Conservation (phyloP, 2,888 invertebrate species). For the Baronia brevicornis region DNA sequence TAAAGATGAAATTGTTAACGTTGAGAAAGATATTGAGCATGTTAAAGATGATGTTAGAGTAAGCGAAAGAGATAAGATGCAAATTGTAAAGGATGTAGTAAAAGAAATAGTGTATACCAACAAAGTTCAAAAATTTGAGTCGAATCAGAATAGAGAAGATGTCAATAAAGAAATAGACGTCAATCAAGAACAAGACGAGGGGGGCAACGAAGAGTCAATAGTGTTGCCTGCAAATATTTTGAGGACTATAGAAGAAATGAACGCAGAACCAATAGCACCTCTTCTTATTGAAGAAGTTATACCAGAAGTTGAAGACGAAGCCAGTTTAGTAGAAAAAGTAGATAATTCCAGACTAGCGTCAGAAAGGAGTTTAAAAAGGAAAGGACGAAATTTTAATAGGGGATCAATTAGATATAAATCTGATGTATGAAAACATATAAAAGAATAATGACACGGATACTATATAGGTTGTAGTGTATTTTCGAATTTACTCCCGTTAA, state of each 20-base stretch:
- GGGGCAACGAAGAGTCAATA: slow-evolving; percentile 1
- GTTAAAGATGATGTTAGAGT: slow-evolving; percentile 16
- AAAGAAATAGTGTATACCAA: slow-evolving; percentile 22
- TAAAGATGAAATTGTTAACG: slow-evolving; percentile 24
- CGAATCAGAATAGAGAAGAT: slow-evolving; percentile 21
- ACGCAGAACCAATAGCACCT: slow-evolving; percentile 11
- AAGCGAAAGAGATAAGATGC: slow-evolving; percentile 8
- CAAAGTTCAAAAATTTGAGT: slow-evolving; percentile 22
- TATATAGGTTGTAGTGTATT: neutral
- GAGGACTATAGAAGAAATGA: slow-evolving; percentile 10
- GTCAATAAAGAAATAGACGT: slow-evolving; percentile 19
- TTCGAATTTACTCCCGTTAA: too few relatives aligned
- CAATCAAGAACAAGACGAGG: slow-evolving; percentile 2
- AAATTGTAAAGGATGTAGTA: slow-evolving; percentile 12
- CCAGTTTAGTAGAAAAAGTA: slow-evolving; percentile 11
- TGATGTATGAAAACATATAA: slow-evolving; percentile 27
- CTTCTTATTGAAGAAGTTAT: slow-evolving; percentile 15
- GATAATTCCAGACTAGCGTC: slow-evolving; percentile 36
- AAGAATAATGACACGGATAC: neutral
- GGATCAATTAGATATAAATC: slow-evolving; percentile 45
- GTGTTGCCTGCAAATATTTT: slow-evolving; percentile 3
- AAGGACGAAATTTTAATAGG: slow-evolving; percentile 33
- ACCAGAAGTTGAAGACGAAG: slow-evolving; percentile 15
- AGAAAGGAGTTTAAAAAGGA: slow-evolving; percentile 45
- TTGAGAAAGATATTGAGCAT: slow-evolving; percentile 27